Evolutionary conservation across 2,888 invertebrate genomes (phyloP).

Genomic region (Empis livida): DNA sequence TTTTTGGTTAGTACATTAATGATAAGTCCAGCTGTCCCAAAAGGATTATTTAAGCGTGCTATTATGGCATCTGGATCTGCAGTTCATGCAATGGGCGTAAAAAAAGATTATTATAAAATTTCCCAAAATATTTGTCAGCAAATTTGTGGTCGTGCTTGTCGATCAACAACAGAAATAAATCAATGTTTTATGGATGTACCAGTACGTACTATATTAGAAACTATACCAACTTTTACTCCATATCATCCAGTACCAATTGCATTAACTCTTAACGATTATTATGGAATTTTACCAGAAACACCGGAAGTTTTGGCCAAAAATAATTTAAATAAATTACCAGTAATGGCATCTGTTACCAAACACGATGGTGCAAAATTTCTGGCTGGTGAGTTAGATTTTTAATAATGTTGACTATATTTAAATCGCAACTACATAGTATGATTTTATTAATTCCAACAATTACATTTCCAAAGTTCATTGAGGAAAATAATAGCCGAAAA

Average conservation of each 20-base stretch:
- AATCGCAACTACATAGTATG: too few relatives aligned
- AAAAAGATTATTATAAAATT: constrained; percentile 16
- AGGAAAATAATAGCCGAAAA: too few relatives aligned
- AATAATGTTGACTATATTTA: too few relatives aligned
- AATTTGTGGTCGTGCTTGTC: constrained; percentile 21
- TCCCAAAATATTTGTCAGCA: constrained; percentile 19
- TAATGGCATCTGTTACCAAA: constrained; percentile 37
- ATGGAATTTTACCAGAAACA: constrained; percentile 19
- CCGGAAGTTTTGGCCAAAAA: constrained; percentile 4
- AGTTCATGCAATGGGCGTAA: constrained; percentile 37
- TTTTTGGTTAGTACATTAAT: constrained; percentile 36
- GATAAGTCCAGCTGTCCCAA: constrained; percentile 32
- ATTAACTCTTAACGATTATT: constrained; percentile 20
- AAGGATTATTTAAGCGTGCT: constrained; percentile 34
- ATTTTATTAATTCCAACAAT: too few relatives aligned
- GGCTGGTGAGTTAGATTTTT: constrained; percentile 23
- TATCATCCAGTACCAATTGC: too few relatives aligned
- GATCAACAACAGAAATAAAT: constrained; percentile 15
- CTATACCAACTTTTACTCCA: constrained; percentile 7
- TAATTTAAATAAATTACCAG: constrained; percentile 17
- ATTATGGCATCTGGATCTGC: constrained; percentile 43
- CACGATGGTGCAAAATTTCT: constrained; percentile 38
- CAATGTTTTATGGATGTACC: constrained; percentile 23
- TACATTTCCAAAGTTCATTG: too few relatives aligned
- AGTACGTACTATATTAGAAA: constrained; percentile 21